Conservation (phyloP, 2,888 invertebrate genomes). For the Cephonodes hylas region DNA sequence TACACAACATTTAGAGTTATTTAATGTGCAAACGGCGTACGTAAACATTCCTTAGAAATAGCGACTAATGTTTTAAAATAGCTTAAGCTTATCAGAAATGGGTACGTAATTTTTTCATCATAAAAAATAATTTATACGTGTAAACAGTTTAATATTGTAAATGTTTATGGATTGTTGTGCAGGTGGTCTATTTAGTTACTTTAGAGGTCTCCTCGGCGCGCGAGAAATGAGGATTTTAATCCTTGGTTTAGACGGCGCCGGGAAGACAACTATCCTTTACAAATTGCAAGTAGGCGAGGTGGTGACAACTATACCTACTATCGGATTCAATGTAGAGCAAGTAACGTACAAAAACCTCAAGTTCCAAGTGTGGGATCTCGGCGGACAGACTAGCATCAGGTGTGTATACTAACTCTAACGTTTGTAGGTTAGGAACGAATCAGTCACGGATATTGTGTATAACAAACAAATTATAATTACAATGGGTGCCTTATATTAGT, state of each 20-base stretch:
- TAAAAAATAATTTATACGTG: constrained; percentile 32
- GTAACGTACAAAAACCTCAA: constrained; percentile 99
- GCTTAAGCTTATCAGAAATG: constrained; percentile 67
- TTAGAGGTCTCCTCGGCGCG: constrained; percentile 96
- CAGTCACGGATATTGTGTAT: constrained; percentile 19
- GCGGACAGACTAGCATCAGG: constrained; percentile 99
- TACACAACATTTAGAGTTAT: constrained; percentile 28
- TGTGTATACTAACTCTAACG: constrained; percentile 47
- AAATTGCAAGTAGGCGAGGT: constrained; percentile 99
- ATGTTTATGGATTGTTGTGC: constrained; percentile 44
- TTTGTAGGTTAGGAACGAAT: constrained; percentile 32
- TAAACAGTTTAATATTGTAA: constrained; percentile 16
- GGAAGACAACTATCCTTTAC: constrained; percentile 99
- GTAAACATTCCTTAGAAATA: constrained; percentile 53
- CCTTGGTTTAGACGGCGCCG: constrained; percentile 98
- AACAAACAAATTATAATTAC: constrained; percentile 14
- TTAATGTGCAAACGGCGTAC: constrained; percentile 40
- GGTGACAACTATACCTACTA: constrained; percentile 98
- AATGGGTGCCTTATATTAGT: neutral
- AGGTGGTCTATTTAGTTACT: constrained; percentile 98
- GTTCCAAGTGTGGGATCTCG: constrained; percentile 99
- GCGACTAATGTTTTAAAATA: constrained; percentile 66
- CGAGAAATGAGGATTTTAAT: constrained; percentile 99
- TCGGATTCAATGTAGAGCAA: constrained; percentile 99
- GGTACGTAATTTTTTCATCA: constrained; percentile 54